These are phyloP conservation scores for Delichon dasypus DNA, from an alignment of 2,797 vertebrate species.

Conservation along the genomic window DNA sequence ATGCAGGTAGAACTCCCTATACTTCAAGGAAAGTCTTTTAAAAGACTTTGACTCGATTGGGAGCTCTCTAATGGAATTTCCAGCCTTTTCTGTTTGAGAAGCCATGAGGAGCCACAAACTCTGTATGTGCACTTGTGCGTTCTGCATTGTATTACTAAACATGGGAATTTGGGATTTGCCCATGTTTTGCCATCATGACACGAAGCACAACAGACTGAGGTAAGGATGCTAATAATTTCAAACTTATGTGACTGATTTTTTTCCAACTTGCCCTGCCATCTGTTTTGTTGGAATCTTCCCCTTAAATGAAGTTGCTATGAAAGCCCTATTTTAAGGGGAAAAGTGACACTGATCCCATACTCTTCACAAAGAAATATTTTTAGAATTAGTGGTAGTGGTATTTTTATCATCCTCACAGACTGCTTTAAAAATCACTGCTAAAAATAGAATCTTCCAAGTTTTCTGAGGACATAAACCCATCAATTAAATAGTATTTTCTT, in stretches of 20 bases:
- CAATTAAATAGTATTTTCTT: not conserved
- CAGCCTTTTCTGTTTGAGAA: not conserved
- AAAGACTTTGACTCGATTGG: not conserved
- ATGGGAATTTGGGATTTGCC: not conserved
- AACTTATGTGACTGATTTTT: not conserved
- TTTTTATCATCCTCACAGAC: not conserved
- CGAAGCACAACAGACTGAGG: not conserved
- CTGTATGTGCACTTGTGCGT: not conserved
- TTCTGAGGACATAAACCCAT: not conserved
- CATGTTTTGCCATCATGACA: not conserved
- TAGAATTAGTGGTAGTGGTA: not conserved
- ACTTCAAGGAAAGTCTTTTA: not conserved
- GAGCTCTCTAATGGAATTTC: not conserved
- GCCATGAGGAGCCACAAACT: not conserved
- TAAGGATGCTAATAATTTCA: not conserved
- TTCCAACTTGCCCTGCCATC: not conserved
- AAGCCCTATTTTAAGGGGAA: not conserved
- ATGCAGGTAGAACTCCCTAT: not conserved
- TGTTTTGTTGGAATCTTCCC: not conserved
- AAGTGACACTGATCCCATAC: not conserved
- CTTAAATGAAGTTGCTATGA: not conserved
- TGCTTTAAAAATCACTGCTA: not conserved
- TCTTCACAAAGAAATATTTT: not conserved
- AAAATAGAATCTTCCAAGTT: not conserved
- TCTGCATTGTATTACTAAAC: not conserved